Percentiles rank a stretch among this genome's conserved stretches.
phyloP scores from a whole-genome alignment of 2,113 vertebrate species.

The Eulemur rufifrons region DNA sequence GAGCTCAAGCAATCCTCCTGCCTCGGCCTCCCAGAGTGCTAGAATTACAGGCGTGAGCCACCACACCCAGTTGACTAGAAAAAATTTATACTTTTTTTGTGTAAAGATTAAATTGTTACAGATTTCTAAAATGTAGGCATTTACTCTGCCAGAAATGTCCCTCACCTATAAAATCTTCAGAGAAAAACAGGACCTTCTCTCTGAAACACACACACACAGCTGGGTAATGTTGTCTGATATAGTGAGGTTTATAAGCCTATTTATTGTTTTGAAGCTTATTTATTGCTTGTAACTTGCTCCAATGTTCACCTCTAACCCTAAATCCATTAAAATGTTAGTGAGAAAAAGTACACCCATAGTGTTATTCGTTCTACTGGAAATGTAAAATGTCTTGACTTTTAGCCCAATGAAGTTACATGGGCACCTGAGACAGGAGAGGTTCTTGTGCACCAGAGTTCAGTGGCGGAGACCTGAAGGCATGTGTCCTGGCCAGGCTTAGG shows the following conservation, averaged over 20 bases:
- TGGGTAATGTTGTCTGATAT: not conserved
- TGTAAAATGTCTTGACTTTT: not conserved
- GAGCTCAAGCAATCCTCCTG: too few species aligned
- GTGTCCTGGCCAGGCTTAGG: not conserved
- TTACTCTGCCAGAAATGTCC: not conserved
- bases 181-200: not conserved
- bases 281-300: not conserved
- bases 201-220: not conserved
- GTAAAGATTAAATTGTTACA: not conserved
- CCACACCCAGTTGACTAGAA: not conserved
- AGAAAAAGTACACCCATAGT: not conserved
- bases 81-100: not conserved
- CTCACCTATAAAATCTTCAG: conserved; percentile 14
- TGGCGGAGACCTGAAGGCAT: accelerated
- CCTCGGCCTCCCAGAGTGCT: too few species aligned
- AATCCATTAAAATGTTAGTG: not conserved
- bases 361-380: not conserved
- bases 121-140: not conserved
- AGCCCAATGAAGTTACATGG: not conserved
- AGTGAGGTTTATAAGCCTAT: not conserved
- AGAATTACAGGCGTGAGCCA: too few species aligned
- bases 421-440: not conserved
- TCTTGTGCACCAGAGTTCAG: not conserved
- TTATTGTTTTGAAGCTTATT: not conserved
- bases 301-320: not conserved